Evolutionary conservation across 2,888 invertebrate genomes (phyloP).

Genomic region (Aphodius granarius): DNA sequence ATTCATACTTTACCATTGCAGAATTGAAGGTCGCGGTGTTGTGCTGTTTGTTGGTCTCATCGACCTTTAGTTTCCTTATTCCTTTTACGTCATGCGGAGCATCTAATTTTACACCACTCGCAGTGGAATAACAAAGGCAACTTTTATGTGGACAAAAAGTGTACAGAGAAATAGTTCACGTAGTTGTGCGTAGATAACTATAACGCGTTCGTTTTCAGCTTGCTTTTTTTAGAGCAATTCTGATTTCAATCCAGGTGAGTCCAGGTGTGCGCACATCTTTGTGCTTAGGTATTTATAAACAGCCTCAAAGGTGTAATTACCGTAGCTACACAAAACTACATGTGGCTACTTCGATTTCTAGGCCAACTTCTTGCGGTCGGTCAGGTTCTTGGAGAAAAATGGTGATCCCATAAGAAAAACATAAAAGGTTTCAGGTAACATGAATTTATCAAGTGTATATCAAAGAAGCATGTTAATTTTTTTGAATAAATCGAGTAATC

Average conservation of each 20-base stretch:
- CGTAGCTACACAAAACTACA: not conserved
- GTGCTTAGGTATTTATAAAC: not conserved
- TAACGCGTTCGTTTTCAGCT: not conserved
- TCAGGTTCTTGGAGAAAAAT: not conserved
- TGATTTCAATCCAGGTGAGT: not conserved
- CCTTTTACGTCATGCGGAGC: not conserved
- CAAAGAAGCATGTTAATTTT: too few species aligned
- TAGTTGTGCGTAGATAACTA: not conserved
- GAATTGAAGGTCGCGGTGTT: not conserved
- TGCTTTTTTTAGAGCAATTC: not conserved
- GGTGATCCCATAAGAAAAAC: not conserved
- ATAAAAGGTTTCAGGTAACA: not conserved
- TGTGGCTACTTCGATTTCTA: not conserved
- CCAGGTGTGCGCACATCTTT: not conserved
- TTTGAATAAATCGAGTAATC: too few species aligned
- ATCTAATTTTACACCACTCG: not conserved
- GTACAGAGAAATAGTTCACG: not conserved
- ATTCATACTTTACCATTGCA: not conserved
- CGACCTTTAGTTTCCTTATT: not conserved
- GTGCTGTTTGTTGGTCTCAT: not conserved
- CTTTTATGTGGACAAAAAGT: not conserved
- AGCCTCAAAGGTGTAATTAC: not conserved
- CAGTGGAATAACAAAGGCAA: not conserved
- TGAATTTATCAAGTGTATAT: not conserved
- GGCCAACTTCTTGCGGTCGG: not conserved